Conservation (phyloP, 2,888 invertebrate species). For the Ormyrus thymus region DNA sequence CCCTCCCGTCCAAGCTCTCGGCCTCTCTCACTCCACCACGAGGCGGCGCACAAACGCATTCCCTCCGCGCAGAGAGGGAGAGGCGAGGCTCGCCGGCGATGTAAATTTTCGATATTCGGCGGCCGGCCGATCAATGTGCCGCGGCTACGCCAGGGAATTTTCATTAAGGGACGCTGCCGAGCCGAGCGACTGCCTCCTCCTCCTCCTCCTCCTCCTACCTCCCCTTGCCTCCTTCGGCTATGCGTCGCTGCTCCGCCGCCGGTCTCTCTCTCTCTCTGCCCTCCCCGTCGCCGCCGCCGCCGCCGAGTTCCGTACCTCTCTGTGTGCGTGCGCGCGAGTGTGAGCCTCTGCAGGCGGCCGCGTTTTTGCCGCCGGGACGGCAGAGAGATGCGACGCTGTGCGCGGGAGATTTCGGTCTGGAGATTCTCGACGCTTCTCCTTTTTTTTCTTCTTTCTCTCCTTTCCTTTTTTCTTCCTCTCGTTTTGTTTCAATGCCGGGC, state of each 20-base stretch:
- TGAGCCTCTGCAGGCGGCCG: slow-evolving; percentile 16
- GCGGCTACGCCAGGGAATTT: slow-evolving; percentile 54
- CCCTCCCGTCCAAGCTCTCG: not conserved
- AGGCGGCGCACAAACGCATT: not conserved
- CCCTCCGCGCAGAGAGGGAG: not conserved
- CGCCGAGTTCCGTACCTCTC: slow-evolving; percentile 62
- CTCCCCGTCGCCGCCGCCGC: slow-evolving; percentile 37
- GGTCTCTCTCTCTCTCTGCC: slow-evolving; percentile 14
- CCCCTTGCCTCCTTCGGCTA: no score
- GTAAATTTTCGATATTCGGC: slow-evolving; percentile 55
- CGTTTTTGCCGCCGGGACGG: slow-evolving; percentile 8
- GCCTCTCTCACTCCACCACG: not conserved
- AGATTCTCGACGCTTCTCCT: not conserved
- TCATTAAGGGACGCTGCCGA: slow-evolving; percentile 52
- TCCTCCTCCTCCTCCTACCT: slow-evolving; percentile 48
- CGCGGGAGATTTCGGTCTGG: not conserved
- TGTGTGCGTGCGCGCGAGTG: slow-evolving; percentile 57
- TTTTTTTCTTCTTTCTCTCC: slow-evolving; percentile 17
- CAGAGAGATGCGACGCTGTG: slow-evolving; percentile 19
- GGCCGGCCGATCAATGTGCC: slow-evolving; percentile 50
- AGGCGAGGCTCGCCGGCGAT: slow-evolving; percentile 43
- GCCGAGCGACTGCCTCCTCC: slow-evolving; percentile 56
- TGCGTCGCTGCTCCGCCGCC: slow-evolving; percentile 5
- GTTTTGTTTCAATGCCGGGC: not conserved
- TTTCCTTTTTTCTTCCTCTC: slow-evolving; percentile 2